Conservation (phyloP, 2,888 invertebrate genomes). For the Drosophila formosana region DNA sequence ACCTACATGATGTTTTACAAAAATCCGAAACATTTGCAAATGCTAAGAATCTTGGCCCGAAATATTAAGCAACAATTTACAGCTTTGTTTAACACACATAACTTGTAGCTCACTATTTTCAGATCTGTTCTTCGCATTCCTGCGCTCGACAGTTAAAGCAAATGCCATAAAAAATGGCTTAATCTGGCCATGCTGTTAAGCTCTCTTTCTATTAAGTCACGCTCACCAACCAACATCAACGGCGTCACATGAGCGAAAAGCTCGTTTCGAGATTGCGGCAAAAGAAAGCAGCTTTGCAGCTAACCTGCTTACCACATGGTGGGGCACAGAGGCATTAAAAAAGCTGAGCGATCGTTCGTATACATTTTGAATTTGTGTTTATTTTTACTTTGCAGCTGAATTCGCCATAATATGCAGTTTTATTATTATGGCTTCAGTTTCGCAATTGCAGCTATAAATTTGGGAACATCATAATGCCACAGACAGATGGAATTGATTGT, state of each 20-base stretch:
- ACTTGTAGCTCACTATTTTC: no score
- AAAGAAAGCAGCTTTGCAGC: constrained; percentile 1
- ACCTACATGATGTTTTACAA: no score
- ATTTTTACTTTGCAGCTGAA: background rate
- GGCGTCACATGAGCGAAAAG: background rate
- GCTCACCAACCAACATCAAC: background rate
- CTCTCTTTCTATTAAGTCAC: background rate
- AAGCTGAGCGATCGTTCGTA: background rate
- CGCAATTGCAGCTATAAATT: constrained; percentile 31
- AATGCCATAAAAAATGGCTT: background rate
- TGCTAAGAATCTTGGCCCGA: no score
- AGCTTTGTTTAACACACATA: no score
- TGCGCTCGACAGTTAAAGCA: background rate
- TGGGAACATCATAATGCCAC: constrained; percentile 14
- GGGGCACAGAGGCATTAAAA: constrained; percentile 3
- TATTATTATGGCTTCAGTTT: constrained; percentile 21
- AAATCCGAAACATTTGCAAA: no score
- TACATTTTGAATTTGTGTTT: background rate
- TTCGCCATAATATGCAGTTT: constrained; percentile 11
- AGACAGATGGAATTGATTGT: constrained; percentile 34
- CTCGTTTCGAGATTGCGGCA: constrained; percentile 2
- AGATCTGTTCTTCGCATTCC: background rate
- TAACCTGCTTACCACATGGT: constrained; percentile 3
- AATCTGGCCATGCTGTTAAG: background rate
- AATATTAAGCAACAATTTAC: no score